A percentile compares a stretch with the other conserved stretches of the same genome.
phyloP scores from a whole-genome alignment of 2,888 invertebrate genomes.

The Norana najaformis region DNA sequence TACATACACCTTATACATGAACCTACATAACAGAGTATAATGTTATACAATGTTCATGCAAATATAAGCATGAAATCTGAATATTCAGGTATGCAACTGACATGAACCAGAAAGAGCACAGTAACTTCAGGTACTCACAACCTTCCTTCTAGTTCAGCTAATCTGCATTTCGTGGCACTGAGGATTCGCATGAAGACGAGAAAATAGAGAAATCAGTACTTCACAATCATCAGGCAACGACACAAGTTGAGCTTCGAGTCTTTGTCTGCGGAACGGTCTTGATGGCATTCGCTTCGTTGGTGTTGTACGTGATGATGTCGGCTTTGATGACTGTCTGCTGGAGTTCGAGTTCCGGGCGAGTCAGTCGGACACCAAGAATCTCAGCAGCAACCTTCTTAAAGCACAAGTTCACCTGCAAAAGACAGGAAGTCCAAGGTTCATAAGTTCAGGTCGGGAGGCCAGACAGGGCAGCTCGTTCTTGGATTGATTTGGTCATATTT shows the following conservation, averaged over 20 bases:
- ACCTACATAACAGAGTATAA: too few species aligned
- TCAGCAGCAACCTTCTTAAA: slow-evolving; percentile 76
- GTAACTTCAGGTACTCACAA: not conserved
- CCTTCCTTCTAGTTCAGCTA: not conserved
- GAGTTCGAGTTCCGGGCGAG: slow-evolving; percentile 72
- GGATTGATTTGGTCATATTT: too few species aligned
- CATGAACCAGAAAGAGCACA: not conserved
- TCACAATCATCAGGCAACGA: not conserved
- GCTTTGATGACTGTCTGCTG: slow-evolving; percentile 72
- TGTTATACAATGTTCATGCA: not conserved
- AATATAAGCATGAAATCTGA: not conserved
- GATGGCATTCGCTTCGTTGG: not conserved
- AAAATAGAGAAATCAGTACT: not conserved
- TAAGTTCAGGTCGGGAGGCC: too few species aligned
- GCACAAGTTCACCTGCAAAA: slow-evolving; percentile 59
- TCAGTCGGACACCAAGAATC: slow-evolving; percentile 71
- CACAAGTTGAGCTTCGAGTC: slow-evolving; percentile 29
- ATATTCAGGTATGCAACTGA: not conserved
- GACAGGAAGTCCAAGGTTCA: not conserved
- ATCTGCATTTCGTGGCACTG: not conserved
- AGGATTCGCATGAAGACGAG: not conserved
- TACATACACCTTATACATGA: not conserved
- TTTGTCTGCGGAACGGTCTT: slow-evolving; percentile 26
- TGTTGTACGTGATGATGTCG: slow-evolving; percentile 64
- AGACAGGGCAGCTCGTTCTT: slow-evolving; percentile 60